Base-by-base conservation (phyloP, 2,113 vertebrate genomes). In the Upupa epops region DNA sequence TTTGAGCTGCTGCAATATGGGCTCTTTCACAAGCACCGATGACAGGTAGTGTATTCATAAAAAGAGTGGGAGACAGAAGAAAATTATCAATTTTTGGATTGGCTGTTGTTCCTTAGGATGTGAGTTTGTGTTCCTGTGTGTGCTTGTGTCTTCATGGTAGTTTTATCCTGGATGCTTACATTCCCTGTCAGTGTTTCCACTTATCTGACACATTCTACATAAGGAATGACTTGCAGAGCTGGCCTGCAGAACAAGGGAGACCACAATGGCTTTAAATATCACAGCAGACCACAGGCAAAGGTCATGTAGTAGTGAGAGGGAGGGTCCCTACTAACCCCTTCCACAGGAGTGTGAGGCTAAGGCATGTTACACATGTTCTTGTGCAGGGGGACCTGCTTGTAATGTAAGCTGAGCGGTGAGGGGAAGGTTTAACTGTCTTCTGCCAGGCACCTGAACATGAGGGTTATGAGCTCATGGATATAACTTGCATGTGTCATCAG, bases 1-100 rank as follows among this genome's bases (percentile, higher is more conserved):
- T 89, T 77, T 49, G 63, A 16, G 58, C 12, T 56, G 64, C 75
- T 80, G 48, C 0, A 2, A 42, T 66, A 54, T 51, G 42, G 48
- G 34, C 71, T 93, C 21, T 86, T 87, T 55, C 91, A 61, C 18
- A 85, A 83, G 68, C 70, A 24, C 54, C 76, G 76, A 28, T 70
- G 88, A 70, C 91, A 97, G 92, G 93, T 88, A 77, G 51, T 10
- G 25, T 19, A 79, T 83, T 77, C 83, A 60, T 28, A 45, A 45
- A 71, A 74, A 72, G 36, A 84, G 55, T 3, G 6, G 59, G 78
- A 82, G 74, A 72, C 61, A 75, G 84, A 65, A 82, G 59, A 76
- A 91, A 89, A 92, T 89, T 79, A 68, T 76, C n/a, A n/a, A n/a
- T n/a, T n/a, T n/a, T n/a, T n/a, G n/a, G n/a, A n/a, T n/a, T n/a